Conservation (phyloP, 2,888 invertebrate genomes). For the Heliconius hortense region DNA sequence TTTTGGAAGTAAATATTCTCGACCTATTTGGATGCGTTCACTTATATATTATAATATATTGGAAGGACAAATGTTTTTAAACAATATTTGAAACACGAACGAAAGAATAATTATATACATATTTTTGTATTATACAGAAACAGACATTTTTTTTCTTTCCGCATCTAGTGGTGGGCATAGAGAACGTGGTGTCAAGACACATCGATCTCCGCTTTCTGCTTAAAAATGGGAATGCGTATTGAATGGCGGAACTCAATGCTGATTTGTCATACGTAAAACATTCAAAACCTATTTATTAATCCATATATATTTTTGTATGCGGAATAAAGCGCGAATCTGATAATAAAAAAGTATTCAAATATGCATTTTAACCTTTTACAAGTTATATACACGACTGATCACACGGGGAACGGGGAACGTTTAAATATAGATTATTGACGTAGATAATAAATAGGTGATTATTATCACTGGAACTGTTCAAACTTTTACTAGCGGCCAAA, state of each 20-base stretch:
- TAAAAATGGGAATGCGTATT: too few species aligned
- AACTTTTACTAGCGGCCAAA: conserved; percentile 1
- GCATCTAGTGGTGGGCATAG: too few species aligned
- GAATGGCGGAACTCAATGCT: too few species aligned
- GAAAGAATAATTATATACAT: background rate
- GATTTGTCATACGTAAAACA: too few species aligned
- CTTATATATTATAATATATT: conserved; percentile 6
- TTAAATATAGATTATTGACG: background rate
- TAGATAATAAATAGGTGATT: background rate
- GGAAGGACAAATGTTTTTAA: conserved; percentile 14
- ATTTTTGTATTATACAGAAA: background rate
- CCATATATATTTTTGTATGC: too few species aligned
- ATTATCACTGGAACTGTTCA: background rate
- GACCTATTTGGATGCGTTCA: conserved; percentile 32
- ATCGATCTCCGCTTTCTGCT: too few species aligned
- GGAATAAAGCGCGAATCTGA: too few species aligned
- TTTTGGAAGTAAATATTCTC: conserved; percentile 33
- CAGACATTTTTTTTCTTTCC: background rate
- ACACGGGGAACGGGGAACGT: background rate
- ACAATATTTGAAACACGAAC: background rate
- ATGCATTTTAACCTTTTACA: background rate
- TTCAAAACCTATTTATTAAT: too few species aligned
- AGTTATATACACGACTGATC: background rate
- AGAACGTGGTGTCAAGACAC: too few species aligned
- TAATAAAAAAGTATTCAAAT: too few species aligned